These are phyloP conservation scores for Oscarella lobularis DNA, from an alignment of 37 sponge, comb jelly and placozoan species.

Conservation along the genomic window DNA sequence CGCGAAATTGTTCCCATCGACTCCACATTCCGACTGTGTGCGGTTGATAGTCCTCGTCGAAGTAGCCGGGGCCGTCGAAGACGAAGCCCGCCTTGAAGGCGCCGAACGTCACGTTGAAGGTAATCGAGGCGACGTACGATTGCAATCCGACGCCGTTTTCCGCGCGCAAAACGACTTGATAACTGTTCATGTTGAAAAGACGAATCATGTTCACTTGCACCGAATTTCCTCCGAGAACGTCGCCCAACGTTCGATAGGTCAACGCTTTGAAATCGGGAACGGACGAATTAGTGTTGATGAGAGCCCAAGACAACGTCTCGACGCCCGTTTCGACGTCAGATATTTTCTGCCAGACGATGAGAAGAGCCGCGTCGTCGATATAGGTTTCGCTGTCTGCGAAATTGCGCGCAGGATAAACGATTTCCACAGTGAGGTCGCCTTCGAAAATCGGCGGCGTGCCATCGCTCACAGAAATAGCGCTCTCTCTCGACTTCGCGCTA, in stretches of 20 bases:
- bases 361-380: not conserved
- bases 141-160: not conserved
- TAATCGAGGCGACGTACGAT: not conserved
- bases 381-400: not conserved
- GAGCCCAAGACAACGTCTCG: not conserved
- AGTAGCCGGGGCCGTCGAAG: not conserved
- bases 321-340: conserved; percentile 1
- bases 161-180: not conserved
- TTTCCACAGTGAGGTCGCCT: not conserved
- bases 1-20: not conserved
- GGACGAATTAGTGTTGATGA: not conserved
- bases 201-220: not conserved
- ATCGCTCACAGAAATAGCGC: not conserved
- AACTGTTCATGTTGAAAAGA: not conserved
- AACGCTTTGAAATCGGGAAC: not conserved
- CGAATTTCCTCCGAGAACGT: not conserved
- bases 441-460: not conserved
- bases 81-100: not conserved
- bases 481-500: not conserved
- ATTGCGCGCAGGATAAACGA: not conserved
- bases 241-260: not conserved
- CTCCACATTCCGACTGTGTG: not conserved
- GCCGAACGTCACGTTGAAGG: not conserved
- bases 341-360: not conserved
- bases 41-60: not conserved